These are phyloP conservation scores for Volucella inanis DNA, from an alignment of 2,888 invertebrate genomes.

Conservation along the genomic window DNA sequence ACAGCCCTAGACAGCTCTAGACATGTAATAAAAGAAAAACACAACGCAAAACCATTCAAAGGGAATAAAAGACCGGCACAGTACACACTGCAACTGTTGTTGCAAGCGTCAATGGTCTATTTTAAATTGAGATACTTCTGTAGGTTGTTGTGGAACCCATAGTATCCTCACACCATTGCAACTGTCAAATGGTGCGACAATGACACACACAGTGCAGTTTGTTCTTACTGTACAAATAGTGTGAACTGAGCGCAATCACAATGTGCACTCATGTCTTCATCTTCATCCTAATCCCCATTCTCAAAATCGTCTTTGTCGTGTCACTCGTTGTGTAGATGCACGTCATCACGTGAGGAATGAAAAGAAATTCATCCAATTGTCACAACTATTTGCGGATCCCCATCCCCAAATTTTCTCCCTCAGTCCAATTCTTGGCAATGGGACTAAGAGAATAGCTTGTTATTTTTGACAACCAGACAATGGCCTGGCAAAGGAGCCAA, in stretches of 20 bases:
- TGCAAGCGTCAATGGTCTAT: constrained; percentile 63
- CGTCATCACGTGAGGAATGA: constrained; percentile 65
- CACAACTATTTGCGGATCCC: constrained; percentile 68
- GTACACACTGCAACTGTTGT: constrained; percentile 52
- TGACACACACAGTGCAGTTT: background rate
- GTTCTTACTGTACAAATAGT: background rate
- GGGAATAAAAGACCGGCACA: constrained; percentile 49
- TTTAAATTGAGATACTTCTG: constrained; percentile 31
- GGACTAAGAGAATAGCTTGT: constrained; percentile 61
- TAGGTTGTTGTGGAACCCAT: background rate
- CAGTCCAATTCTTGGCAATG: background rate
- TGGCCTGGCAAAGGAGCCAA: constrained; percentile 70
- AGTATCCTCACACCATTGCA: constrained; percentile 3
- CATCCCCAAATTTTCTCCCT: background rate
- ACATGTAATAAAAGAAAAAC: constrained; percentile 64
- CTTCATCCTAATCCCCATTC: background rate
- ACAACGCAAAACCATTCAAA: background rate
- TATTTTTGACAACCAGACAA: constrained; percentile 73
- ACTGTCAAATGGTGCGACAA: constrained; percentile 39
- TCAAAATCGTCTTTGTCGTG: constrained; percentile 12
- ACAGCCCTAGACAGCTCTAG: constrained; percentile 57
- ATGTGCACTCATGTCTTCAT: constrained; percentile 18
- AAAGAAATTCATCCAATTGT: constrained; percentile 72
- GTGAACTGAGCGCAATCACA: constrained; percentile 34
- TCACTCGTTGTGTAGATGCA: constrained; percentile 11